Conservation (phyloP, 2,113 vertebrate genomes). For the Casuarius casuarius region DNA sequence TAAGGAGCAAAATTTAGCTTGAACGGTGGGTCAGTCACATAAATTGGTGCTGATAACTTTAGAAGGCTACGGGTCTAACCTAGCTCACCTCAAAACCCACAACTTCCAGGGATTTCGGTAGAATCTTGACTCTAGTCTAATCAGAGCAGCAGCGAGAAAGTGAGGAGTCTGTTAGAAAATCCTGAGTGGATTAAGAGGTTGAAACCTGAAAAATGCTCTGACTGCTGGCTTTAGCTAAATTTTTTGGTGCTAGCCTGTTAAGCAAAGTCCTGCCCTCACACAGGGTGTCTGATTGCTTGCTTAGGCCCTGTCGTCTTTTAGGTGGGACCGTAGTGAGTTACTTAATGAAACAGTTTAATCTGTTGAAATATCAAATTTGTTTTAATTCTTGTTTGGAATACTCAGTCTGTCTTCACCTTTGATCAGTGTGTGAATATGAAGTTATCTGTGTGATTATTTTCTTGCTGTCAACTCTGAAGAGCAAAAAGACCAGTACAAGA, state of each 20-base stretch:
- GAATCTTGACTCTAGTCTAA: slow-evolving; percentile 10
- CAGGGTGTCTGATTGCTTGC: neutral
- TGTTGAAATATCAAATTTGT: neutral
- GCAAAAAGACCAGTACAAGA: fast-evolving
- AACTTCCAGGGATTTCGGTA: neutral
- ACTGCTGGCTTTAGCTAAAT: neutral
- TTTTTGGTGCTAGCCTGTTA: neutral
- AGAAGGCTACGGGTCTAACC: slow-evolving; percentile 20
- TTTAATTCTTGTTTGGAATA: neutral
- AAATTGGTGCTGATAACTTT: neutral
- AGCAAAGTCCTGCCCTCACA: neutral
- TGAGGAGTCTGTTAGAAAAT: slow-evolving; percentile 18
- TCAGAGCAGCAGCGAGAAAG: slow-evolving; percentile 18
- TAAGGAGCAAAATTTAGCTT: fast-evolving
- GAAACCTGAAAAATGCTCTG: neutral
- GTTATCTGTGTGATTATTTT: neutral
- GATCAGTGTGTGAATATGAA: fast-evolving
- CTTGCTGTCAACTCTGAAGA: neutral
- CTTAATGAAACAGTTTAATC: neutral
- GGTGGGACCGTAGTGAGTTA: fast-evolving
- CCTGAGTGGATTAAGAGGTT: slow-evolving; percentile 36
- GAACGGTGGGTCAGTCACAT: neutral
- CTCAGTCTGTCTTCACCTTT: neutral
- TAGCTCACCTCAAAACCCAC: neutral
- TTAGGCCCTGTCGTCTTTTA: neutral